Percentiles rank a stretch among this genome's conserved stretches.
Conservation (phyloP, 2,113 vertebrate species). For the Typhlomys cinereus region DNA sequence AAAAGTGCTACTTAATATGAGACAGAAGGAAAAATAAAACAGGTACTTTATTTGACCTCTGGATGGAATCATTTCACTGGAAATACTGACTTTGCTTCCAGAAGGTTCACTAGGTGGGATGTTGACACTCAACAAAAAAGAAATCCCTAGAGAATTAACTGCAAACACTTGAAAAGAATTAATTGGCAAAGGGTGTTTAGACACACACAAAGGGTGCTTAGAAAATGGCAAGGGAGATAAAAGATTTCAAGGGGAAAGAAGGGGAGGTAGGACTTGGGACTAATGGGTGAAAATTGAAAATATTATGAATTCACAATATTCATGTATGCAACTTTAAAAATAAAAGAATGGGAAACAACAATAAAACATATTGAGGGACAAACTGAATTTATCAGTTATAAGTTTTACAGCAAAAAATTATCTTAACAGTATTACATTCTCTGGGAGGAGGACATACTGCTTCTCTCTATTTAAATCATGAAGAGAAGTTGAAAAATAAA, state of each 20-base stretch:
- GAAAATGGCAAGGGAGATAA: no score
- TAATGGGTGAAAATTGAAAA: no score
- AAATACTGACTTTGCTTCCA: not conserved
- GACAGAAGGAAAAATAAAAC: not conserved
- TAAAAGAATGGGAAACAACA: no score
- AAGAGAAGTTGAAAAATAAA: not conserved
- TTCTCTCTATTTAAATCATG: not conserved
- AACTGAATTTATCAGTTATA: not conserved
- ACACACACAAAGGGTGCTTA: no score
- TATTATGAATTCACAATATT: no score
- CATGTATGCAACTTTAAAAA: no score
- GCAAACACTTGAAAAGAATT: conserved; percentile 43
- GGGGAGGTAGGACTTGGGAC: no score
- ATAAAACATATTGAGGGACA: not conserved
- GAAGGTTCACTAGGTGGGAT: not conserved
- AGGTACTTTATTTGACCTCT: not conserved
- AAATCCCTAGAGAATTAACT: not conserved
- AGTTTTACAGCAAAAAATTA: no score
- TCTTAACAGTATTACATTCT: no score
- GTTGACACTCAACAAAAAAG: not conserved
- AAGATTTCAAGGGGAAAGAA: no score
- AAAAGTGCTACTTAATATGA: not conserved
- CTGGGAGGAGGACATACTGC: not conserved
- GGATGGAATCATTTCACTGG: not conserved
- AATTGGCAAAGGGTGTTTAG: no score